Percentiles rank a stretch among this genome's conserved stretches.
phyloP scores from a whole-genome alignment of 1,140 invertebrate species.

The Anastrepha ludens region DNA sequence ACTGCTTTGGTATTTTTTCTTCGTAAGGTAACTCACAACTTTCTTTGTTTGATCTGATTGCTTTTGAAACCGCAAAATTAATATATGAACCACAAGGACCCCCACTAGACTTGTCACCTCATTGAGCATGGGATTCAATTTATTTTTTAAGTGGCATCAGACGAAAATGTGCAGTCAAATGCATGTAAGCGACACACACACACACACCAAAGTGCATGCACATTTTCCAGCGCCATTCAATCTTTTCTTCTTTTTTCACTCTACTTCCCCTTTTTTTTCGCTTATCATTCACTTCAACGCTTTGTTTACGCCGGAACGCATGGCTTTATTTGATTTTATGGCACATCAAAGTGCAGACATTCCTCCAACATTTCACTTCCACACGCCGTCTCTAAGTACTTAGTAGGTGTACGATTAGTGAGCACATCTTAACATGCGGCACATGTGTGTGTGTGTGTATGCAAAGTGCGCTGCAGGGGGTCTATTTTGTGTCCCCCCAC shows the following conservation, averaged over 20 bases:
- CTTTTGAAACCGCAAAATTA: too few relatives aligned
- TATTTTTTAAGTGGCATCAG: too few relatives aligned
- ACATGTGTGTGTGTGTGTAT: not conserved
- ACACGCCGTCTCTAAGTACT: not conserved
- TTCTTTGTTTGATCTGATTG: too few relatives aligned
- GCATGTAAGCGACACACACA: too few relatives aligned
- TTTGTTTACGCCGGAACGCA: slow-evolving; percentile 19
- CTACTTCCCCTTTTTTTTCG: not conserved
- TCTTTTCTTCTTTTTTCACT: not conserved
- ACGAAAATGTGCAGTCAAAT: too few relatives aligned
- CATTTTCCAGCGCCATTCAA: not conserved
- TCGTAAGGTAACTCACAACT: too few relatives aligned
- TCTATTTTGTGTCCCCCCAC: slow-evolving; percentile 20
- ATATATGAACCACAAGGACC: too few relatives aligned
- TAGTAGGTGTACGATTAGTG: not conserved
- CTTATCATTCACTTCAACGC: slow-evolving; percentile 28
- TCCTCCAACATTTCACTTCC: not conserved
- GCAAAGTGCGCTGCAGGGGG: slow-evolving; percentile 20
- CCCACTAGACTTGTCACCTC: too few relatives aligned
- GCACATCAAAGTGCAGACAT: slow-evolving; percentile 45
- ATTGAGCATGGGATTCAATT: too few relatives aligned
- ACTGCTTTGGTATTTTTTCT: too few relatives aligned
- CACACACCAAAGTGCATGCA: not conserved
- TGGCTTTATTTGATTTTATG: slow-evolving; percentile 50
- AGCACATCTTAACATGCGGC: not conserved